phyloP scores from a whole-genome alignment of 2,797 vertebrate genomes.

The Eleutherodactylus coqui region DNA sequence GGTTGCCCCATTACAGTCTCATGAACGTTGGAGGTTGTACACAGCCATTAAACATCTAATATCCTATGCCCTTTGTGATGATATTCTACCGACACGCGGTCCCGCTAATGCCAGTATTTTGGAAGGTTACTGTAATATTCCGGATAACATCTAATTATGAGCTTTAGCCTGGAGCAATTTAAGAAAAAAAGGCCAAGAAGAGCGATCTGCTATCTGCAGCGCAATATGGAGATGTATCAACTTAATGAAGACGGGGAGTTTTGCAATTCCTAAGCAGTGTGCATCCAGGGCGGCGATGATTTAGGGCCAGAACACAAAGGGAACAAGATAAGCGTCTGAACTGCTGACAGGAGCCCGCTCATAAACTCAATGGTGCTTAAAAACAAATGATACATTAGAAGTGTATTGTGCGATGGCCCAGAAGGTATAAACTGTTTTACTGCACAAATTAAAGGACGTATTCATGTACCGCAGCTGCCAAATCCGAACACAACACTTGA shows the following conservation, averaged over 20 bases:
- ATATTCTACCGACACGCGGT: too few species aligned
- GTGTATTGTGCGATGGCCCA: not conserved
- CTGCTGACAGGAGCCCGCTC: not conserved
- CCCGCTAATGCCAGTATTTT: not conserved
- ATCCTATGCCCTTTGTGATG: too few species aligned
- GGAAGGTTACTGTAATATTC: not conserved
- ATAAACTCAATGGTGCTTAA: constrained; percentile 13
- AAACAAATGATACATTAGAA: constrained; percentile 39
- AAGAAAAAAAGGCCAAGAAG: not conserved
- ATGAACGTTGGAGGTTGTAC: not conserved
- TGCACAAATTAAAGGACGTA: constrained; percentile 23
- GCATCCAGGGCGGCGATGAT: constrained; percentile 2
- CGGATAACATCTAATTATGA: not conserved
- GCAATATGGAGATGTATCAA: not conserved
- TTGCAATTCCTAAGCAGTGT: not conserved
- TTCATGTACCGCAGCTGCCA: not conserved
- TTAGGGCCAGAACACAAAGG: not conserved
- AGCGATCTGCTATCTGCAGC: too few species aligned
- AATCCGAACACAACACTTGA: not conserved
- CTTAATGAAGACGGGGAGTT: constrained; percentile 33
- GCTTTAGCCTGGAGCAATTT: not conserved
- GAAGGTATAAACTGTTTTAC: constrained; percentile 16
- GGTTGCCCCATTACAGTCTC: not conserved
- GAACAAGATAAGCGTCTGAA: not conserved
- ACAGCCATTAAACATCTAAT: too few species aligned